Evolutionary conservation across 2,888 invertebrate species (phyloP).

Genomic region (Petrophora chlorosata): DNA sequence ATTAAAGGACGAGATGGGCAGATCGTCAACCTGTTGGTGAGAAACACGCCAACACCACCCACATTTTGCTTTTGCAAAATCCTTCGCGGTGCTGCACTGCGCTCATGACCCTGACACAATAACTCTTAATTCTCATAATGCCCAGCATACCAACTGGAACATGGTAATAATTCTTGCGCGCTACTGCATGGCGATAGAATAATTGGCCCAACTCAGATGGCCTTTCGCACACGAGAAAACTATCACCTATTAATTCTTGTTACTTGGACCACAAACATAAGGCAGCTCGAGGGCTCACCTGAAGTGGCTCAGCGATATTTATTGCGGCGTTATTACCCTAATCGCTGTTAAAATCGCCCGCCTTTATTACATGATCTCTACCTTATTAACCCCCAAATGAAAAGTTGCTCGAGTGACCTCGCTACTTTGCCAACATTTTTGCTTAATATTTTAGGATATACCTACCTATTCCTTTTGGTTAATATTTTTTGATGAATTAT

Average conservation of each 20-base stretch:
- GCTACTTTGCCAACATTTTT: conserved; percentile 33
- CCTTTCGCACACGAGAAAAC: not conserved
- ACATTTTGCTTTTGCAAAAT: no score
- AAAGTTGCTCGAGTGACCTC: conserved; percentile 49
- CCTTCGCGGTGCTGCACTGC: no score
- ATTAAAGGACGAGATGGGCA: no score
- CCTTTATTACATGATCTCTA: conserved; percentile 70
- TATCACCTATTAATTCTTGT: conserved; percentile 13
- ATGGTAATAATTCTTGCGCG: no score
- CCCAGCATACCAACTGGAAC: no score
- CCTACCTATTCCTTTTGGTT: conserved; percentile 16
- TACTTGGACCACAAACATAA: conserved; percentile 34
- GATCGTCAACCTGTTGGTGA: no score
- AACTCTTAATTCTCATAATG: no score
- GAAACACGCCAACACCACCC: no score
- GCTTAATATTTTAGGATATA: conserved; percentile 16
- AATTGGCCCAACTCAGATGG: no score
- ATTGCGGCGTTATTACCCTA: conserved; percentile 76
- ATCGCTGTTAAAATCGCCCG: conserved; percentile 71
- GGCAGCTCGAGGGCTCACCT: conserved; percentile 54
- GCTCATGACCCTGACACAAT: no score
- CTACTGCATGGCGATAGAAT: no score
- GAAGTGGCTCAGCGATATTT: conserved; percentile 74
- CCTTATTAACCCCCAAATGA: conserved; percentile 58
- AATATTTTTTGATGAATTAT: conserved; percentile 9